Evolutionary conservation across 2,113 vertebrate species (phyloP).

Genomic region (Poeciliopsis retropinna): DNA sequence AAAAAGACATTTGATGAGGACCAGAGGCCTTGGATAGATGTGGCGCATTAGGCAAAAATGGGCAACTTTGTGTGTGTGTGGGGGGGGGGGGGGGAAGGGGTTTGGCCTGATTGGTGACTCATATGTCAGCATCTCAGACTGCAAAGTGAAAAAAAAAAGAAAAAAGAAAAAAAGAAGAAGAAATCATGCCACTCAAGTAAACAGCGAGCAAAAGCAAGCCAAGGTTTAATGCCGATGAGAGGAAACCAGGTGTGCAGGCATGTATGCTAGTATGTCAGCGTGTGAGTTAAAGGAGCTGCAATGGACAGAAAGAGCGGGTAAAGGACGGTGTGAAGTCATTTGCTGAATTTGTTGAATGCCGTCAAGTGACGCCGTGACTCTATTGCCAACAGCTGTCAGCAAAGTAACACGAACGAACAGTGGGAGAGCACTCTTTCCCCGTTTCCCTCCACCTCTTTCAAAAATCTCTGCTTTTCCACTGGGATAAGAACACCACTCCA

Average conservation of each 20-base stretch:
- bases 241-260: slow-evolving; percentile 39
- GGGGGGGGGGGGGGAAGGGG: not conserved
- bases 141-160: slow-evolving; percentile 20
- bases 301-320: slow-evolving; percentile 14
- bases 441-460: slow-evolving; percentile 4
- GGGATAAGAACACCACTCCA: slow-evolving; percentile 3
- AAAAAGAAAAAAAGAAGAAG: slow-evolving; percentile 17
- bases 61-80: slow-evolving; percentile 31
- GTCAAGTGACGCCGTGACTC: slow-evolving; percentile 36
- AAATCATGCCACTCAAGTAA: slow-evolving; percentile 54
- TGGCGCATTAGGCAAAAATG: slow-evolving; percentile 54
- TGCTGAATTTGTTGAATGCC: slow-evolving; percentile 43
- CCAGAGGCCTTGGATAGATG: slow-evolving; percentile 61
- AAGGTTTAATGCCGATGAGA: slow-evolving; percentile 51
- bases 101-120: slow-evolving; percentile 22
- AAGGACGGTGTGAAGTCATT: slow-evolving; percentile 39
- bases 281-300: slow-evolving; percentile 19
- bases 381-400: slow-evolving; percentile 44
- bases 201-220: slow-evolving; percentile 46
- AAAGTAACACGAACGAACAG: slow-evolving; percentile 37
- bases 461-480: slow-evolving; percentile 1
- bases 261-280: not conserved
- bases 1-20: slow-evolving; percentile 76
- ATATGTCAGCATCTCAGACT: slow-evolving; percentile 53
- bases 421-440: slow-evolving; percentile 3